Base-by-base conservation (phyloP, 2,888 invertebrate species). In the Penaeus monodon region DNA sequence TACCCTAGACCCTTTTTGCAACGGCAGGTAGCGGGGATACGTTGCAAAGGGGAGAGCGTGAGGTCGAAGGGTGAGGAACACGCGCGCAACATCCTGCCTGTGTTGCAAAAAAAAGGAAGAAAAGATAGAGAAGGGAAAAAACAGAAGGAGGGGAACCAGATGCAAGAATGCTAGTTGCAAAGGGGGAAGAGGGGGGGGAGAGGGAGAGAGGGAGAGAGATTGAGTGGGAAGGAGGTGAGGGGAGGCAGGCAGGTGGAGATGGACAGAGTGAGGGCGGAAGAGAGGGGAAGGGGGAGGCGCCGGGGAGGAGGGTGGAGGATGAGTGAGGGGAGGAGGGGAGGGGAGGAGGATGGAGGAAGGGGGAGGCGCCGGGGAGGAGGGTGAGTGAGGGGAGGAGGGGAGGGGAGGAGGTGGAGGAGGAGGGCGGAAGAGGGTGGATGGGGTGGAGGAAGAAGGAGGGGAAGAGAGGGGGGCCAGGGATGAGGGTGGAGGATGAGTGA, bases 41-140 rank as follows among this genome's bases (percentile, higher is more conserved):
- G 44, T 44, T 44, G 44, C 44, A 44, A 44, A 10, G 44, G 44
- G 44, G 44, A 44, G 44, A 10, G 10, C 44, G 10, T 10, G 44
- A 44, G 44, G 44, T 44, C 44, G 44, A 12, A 27, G 29, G 73
- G 33, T 33, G 27, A 68, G 27, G 29, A 33, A 33, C 73, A 73
- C 73, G 73, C 73, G 73, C 27, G 24, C 73, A 73, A 73, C 73
- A 73, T 73, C 73, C 73, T 29, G 29, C 27, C 73, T 29, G 6
- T 73, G 73, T 33, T 33, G 73, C 33, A 33, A 27, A 33, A 27
- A 33, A 27, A 22, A 57, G n/a, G 44, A 76, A 57, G 22, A 24
- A 78, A 49, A 78, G 78, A 78, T 64, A 57, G 63, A 63, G 22
- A 63, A 27, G 12, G 7, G 44, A 10, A 78, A 27, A 49, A 63